A percentile compares a stretch with the other conserved stretches of the same genome.
phyloP scores from a whole-genome alignment of 2,113 vertebrate genomes.

The Osmerus mordax region DNA sequence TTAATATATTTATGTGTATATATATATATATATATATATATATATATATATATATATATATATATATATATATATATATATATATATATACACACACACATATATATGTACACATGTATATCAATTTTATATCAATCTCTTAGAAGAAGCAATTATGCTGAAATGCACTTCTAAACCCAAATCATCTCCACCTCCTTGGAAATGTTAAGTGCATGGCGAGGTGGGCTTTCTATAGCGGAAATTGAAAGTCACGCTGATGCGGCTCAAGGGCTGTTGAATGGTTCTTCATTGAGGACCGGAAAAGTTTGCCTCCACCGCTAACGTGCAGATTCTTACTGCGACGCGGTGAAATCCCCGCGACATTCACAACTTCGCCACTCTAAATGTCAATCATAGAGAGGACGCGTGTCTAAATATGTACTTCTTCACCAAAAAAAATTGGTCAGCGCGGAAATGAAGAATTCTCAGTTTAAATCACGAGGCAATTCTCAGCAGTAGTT shows the following conservation, averaged over 20 bases:
- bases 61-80: background rate
- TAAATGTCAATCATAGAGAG: too few species aligned
- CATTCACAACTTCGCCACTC: conserved; percentile 9
- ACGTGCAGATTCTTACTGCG: conserved; percentile 10
- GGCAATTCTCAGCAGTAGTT: too few species aligned
- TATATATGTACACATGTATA: too few species aligned
- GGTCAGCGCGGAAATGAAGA: background rate
- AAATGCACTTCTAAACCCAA: conserved; percentile 40
- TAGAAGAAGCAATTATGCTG: conserved; percentile 50
- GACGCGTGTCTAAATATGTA: too few species aligned
- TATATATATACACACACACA: too few species aligned
- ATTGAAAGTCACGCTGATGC: conserved; percentile 43
- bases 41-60: too few species aligned
- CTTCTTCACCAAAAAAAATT: too few species aligned
- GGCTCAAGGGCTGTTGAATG: conserved; percentile 47
- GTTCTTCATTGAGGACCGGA: conserved; percentile 11
- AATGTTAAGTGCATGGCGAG: conserved; percentile 30
- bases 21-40: too few species aligned
- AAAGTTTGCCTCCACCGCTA: conserved; percentile 28
- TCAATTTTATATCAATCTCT: conserved; percentile 45
- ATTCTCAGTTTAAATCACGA: too few species aligned
- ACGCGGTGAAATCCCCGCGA: background rate
- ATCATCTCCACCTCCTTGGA: conserved; percentile 40
- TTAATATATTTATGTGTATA: background rate
- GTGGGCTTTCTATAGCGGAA: conserved; percentile 34